A percentile compares a stretch with the other conserved stretches of the same genome.
phyloP scores from a whole-genome alignment of 1,140 invertebrate genomes.

The Eufriesea mexicana region DNA sequence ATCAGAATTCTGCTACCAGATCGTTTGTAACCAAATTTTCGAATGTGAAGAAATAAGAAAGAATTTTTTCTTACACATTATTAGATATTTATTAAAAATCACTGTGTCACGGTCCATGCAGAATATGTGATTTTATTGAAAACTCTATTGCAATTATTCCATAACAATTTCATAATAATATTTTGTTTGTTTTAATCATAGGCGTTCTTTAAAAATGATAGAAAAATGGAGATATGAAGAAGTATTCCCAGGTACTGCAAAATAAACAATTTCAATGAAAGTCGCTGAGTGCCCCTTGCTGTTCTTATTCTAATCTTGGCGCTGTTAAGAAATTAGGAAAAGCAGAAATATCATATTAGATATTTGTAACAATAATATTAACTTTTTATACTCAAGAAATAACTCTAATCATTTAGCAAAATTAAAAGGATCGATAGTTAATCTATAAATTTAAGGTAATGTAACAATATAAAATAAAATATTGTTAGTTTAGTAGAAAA shows the following conservation, averaged over 20 bases:
- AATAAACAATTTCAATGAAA: background rate
- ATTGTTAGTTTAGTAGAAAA: too few species aligned
- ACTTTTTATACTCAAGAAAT: too few species aligned
- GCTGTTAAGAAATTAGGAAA: background rate
- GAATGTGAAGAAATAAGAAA: background rate
- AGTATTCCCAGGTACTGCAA: constrained; percentile 21
- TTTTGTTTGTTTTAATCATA: background rate
- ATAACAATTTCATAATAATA: background rate
- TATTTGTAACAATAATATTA: too few species aligned
- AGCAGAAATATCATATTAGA: too few species aligned
- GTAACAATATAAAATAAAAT: too few species aligned
- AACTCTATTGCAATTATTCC: background rate
- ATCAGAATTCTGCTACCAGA: background rate
- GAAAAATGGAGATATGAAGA: constrained; percentile 4
- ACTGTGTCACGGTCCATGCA: too few species aligned
- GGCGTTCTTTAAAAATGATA: background rate
- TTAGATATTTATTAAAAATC: too few species aligned
- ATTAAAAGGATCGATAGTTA: too few species aligned
- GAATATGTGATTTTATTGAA: background rate
- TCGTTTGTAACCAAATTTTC: background rate
- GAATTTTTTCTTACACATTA: background rate
- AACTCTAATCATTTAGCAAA: too few species aligned
- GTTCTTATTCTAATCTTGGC: background rate
- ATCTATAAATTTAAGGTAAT: too few species aligned
- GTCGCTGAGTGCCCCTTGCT: too few species aligned